Base-by-base conservation (phyloP, 2,113 vertebrate species). In the Solenodon paradoxus region DNA sequence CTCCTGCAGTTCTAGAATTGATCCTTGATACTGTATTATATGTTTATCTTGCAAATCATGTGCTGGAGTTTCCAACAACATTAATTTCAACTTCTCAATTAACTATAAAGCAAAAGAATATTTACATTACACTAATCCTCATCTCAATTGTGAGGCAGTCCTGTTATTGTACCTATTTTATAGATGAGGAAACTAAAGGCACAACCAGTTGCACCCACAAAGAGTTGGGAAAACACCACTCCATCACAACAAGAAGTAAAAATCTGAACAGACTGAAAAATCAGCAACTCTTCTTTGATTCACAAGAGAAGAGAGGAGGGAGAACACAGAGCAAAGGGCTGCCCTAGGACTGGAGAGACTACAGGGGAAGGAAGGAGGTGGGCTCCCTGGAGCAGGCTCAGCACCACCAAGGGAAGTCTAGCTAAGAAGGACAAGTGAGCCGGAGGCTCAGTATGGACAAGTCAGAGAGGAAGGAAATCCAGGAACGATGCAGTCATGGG, bases 1-100 rank as follows among this genome's bases (percentile, higher is more conserved):
- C 40, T 95, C 95, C 96, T 99, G 98, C 66, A 99, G 55, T 3
- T 97, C 95, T 32, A 97, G 78, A 88, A 99, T 97, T 4, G 98
- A 97, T 51, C 98, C 98, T 78, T 97, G 98, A 96, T 99, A 98
- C 79, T 97, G 98, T 0, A 51, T 24, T 20, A 72, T 69, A 8
- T 97, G 95, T 12, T 92, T 51, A 3, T 95, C 61, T 71, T 92
- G 75, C 66, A 98, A 78, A 38, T 98, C 92, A 69, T 95, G 81
- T 9, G 96, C 71, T 17, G 98, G 91, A 0, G 96, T 98, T 26
- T 99, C 98, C 95, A 97, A 53, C 4, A 99, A 95, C 38, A 98
- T 92, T 86, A 93, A 96, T n/a, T 99, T 98, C 96, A 99, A 90
- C 96, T 99, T 99, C 30, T 99, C 97, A 32, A 99, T 98, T 95